Evolutionary conservation across 2,797 vertebrate genomes (phyloP), one percentile per base, ranked within the genome.

Genomic region (Sus cebifrons): DNA sequence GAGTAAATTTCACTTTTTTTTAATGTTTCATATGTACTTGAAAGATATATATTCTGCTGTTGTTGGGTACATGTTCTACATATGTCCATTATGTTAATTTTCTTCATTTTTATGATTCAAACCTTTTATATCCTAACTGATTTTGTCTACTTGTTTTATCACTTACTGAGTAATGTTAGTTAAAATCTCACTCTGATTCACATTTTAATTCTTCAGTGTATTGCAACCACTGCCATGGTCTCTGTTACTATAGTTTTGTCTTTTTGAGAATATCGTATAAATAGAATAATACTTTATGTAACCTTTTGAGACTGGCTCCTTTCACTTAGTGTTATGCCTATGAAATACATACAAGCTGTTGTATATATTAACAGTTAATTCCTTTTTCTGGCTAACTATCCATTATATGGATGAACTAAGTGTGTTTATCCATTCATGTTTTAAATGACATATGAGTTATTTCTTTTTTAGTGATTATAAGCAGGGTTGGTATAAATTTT

Each of bases 141-240:
- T 83, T 91, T 40, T 85, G 29, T 81, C 77, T 68, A 60, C 49
- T 89, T 83, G 27, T 52, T 94, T 15, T 83, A 20, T 67, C 0
- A 1, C 23, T 75, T 82, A 67, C 29, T 75, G 62, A 25, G 23
- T 62, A 87, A 75, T 21, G 21, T 75, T 78, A 87, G 16, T 82
- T 92, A 74, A 95, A 92, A 83, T 87, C 29, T 87, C 29, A 77
- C 18, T 67, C 82, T 82, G 49, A 75, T 52, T 71, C n/a, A 67
- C 20, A 25, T 64, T 56, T 40, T 88, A n/a, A 6, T 92, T 6
- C n/a, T 82, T 74, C 36, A 67, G 18, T 92, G 1, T 88, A 68
- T 44, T 54, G 15, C 10, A 77, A 29, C 62, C 54, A 88, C 52
- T 83, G 40, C 49, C 56, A 36, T 85, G 54, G n/a, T 85, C 64